Percentiles rank a stretch among this genome's conserved stretches.
phyloP scores from a whole-genome alignment of 1,140 invertebrate genomes.

The Drosophila santomea region DNA sequence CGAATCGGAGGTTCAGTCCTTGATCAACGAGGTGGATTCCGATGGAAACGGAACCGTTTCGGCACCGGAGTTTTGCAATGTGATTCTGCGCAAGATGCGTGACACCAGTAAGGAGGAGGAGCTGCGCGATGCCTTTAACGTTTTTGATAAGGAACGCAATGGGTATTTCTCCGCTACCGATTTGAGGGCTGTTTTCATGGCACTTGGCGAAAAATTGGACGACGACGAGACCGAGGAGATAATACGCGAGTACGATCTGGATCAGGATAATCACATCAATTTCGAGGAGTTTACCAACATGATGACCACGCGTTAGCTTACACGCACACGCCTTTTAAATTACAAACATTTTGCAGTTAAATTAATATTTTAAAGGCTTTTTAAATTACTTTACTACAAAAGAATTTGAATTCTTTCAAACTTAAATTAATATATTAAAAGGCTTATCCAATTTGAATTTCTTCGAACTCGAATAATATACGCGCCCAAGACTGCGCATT shows the following conservation, averaged over 20 bases:
- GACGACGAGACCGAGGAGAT: slow-evolving; percentile 57
- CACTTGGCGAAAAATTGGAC: slow-evolving; percentile 27
- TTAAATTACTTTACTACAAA: no score
- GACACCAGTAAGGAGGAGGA: slow-evolving; percentile 27
- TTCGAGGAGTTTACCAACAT: slow-evolving; percentile 87
- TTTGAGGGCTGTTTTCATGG: slow-evolving; percentile 91
- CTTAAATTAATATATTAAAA: background rate
- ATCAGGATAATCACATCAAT: slow-evolving; percentile 94
- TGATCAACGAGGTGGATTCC: slow-evolving; percentile 54
- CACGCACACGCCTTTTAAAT: background rate
- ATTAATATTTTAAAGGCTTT: background rate
- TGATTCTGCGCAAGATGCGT: slow-evolving; percentile 27
- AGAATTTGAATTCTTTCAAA: no score
- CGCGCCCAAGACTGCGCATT: no score
- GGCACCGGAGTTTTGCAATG: slow-evolving; percentile 15
- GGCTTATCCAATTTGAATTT: background rate
- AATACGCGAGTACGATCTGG: slow-evolving; percentile 91
- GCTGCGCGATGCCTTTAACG: slow-evolving; percentile 39
- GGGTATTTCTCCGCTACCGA: slow-evolving; percentile 39
- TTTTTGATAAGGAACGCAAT: slow-evolving; percentile 45
- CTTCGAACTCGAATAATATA: no score
- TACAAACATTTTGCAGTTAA: background rate
- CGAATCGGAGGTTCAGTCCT: slow-evolving; percentile 40
- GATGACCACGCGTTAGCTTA: slow-evolving; percentile 40
- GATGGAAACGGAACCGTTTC: slow-evolving; percentile 51